A percentile compares a stretch with the other conserved stretches of the same genome.
These are phyloP conservation scores for Sardinella longiceps DNA, from an alignment of 2,797 vertebrate species.

Conservation along the genomic window DNA sequence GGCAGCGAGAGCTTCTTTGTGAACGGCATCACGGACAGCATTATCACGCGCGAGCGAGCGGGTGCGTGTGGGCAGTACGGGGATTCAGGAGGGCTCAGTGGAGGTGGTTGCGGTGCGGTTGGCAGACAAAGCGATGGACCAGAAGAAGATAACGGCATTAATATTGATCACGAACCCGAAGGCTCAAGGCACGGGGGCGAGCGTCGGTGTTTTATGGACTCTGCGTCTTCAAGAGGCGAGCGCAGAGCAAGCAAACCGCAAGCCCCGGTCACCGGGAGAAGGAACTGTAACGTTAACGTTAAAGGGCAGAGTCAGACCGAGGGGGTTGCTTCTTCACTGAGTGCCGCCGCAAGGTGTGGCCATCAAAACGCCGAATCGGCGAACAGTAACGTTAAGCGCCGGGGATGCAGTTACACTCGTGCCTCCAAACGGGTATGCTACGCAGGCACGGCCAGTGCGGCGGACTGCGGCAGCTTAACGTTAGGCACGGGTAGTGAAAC, in stretches of 20 bases:
- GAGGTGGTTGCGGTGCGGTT: slow-evolving; percentile 34
- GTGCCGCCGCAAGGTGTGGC: slow-evolving; percentile 43
- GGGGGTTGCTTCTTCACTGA: slow-evolving; percentile 31
- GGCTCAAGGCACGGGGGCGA: slow-evolving; percentile 47
- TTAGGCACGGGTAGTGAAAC: slow-evolving; percentile 30
- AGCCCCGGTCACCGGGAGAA: slow-evolving; percentile 40
- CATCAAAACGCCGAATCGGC: slow-evolving; percentile 37
- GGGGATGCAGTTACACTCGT: slow-evolving; percentile 48
- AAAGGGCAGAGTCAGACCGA: slow-evolving; percentile 34
- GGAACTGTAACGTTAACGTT: slow-evolving; percentile 21
- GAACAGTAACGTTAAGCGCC: slow-evolving; percentile 52
- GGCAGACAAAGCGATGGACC: slow-evolving; percentile 43
- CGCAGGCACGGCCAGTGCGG: slow-evolving; percentile 35
- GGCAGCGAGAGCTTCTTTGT: slow-evolving; percentile 28
- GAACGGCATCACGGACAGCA: slow-evolving; percentile 40
- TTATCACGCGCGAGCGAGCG: slow-evolving; percentile 43
- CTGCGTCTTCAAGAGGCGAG: slow-evolving; percentile 39
- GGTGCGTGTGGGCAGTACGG: slow-evolving; percentile 30
- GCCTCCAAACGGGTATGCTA: slow-evolving; percentile 57
- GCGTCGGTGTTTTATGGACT: slow-evolving; percentile 40
- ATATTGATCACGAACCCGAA: slow-evolving; percentile 48
- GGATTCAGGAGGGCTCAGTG: slow-evolving; percentile 38
- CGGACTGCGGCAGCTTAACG: slow-evolving; percentile 53
- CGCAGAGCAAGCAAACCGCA: slow-evolving; percentile 31
- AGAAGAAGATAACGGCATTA: slow-evolving; percentile 42